Evolutionary conservation across 2,888 invertebrate genomes (phyloP).

Genomic region (Erpobdella octoculata): DNA sequence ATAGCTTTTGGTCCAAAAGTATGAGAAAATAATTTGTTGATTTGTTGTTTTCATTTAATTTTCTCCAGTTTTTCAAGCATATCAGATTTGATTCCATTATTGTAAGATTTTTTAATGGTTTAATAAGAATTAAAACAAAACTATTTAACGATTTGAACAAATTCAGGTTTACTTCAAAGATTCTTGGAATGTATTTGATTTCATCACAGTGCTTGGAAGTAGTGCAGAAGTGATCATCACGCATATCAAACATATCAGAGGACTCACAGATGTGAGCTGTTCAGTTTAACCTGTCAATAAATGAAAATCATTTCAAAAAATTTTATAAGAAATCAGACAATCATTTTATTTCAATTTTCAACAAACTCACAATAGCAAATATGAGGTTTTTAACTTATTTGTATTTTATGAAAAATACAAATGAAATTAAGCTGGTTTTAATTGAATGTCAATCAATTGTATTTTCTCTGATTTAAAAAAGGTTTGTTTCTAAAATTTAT

Average conservation of each 20-base stretch:
- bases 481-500: too few relatives aligned
- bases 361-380: too few relatives aligned
- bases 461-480: too few relatives aligned
- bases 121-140: not conserved
- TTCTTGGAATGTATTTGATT: conserved; percentile 99
- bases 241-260: too few relatives aligned
- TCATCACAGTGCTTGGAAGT: conserved; percentile 98
- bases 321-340: not conserved
- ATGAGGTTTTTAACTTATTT: too few relatives aligned
- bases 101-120: not conserved
- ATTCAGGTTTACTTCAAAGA: conserved; percentile 98
- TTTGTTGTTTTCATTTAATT: too few relatives aligned
- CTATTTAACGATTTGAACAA: not conserved
- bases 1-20: conserved; percentile 99
- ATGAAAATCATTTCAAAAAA: not conserved
- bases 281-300: too few relatives aligned
- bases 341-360: not conserved
- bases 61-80: too few relatives aligned
- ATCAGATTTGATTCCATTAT: not conserved
- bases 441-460: too few relatives aligned
- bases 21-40: conserved; percentile 24
- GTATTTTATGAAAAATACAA: too few relatives aligned
- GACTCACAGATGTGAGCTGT: too few relatives aligned
- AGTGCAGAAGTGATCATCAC: conserved; percentile 97
- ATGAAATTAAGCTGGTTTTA: too few relatives aligned